A percentile compares a stretch with the other conserved stretches of the same genome.
phyloP scores from a whole-genome alignment of 2,888 invertebrate species.

The Drosophila seclusa region DNA sequence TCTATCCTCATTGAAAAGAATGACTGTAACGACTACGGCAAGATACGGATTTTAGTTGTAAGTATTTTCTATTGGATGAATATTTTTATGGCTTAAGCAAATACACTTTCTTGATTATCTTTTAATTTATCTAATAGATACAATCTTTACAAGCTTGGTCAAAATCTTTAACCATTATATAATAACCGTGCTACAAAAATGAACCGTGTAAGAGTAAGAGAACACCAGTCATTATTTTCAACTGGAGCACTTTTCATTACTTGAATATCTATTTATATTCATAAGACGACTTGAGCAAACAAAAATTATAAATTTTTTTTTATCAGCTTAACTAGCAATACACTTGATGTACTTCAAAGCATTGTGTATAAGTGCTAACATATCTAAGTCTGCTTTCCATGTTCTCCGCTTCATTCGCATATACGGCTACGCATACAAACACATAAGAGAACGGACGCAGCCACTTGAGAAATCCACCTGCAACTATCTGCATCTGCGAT shows the following conservation, averaged over 20 bases:
- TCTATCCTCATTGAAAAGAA: background rate
- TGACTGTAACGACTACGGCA: background rate
- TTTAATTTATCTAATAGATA: background rate
- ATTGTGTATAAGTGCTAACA: conserved; percentile 21
- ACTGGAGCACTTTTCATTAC: background rate
- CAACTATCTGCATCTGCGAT: conserved; percentile 68
- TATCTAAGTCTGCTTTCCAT: conserved; percentile 34
- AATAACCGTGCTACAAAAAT: background rate
- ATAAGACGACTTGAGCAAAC: background rate
- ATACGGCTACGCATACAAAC: conserved; percentile 18
- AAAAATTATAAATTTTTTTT: background rate
- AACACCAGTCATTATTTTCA: background rate
- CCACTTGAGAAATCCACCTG: conserved; percentile 81
- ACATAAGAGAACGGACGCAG: conserved; percentile 67
- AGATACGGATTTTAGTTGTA: background rate
- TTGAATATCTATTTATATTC: background rate
- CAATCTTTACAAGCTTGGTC: background rate
- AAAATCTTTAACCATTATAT: background rate
- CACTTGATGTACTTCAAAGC: conserved; percentile 58
- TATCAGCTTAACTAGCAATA: background rate
- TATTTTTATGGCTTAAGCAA: no score
- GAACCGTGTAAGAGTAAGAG: background rate
- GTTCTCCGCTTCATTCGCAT: conserved; percentile 9
- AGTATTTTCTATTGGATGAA: no score
- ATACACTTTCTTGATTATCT: no score